These are phyloP conservation scores for Synodontis membranacea DNA, from an alignment of 2,113 vertebrate species.

Conservation along the genomic window DNA sequence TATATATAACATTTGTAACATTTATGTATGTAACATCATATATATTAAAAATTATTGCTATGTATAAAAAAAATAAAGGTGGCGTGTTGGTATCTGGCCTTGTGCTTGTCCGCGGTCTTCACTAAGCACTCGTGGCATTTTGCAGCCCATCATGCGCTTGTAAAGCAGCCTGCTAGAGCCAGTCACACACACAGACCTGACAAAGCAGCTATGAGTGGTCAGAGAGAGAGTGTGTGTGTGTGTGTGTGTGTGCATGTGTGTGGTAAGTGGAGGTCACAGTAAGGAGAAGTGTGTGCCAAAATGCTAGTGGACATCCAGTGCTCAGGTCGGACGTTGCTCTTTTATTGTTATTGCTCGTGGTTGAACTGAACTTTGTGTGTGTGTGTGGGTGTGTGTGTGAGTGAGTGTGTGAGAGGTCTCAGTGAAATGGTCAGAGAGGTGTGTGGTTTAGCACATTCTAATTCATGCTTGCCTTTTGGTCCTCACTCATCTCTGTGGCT, in stretches of 20 bases:
- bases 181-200: neutral
- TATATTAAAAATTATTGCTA: neutral
- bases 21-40: too few relatives aligned
- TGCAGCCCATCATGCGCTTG: slow-evolving; percentile 46
- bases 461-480: neutral
- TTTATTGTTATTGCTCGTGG: neutral
- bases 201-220: neutral
- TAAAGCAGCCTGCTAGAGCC: slow-evolving; percentile 44
- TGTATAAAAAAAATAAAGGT: neutral
- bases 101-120: slow-evolving; percentile 44
- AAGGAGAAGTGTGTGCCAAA: slow-evolving; percentile 10
- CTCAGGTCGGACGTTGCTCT: slow-evolving; percentile 22
- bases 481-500: slow-evolving; percentile 41
- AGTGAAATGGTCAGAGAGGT: neutral
- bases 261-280: slow-evolving; percentile 29
- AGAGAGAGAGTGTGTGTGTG: neutral
- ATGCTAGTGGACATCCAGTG: neutral
- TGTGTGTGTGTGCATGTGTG: slow-evolving; percentile 1
- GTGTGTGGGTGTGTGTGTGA: neutral
- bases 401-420: neutral
- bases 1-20: too few relatives aligned
- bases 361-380: neutral
- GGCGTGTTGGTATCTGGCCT: neutral
- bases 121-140: slow-evolving; percentile 70
- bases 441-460: slow-evolving; percentile 36